phyloP scores from a whole-genome alignment of 2,113 vertebrate genomes.

The Andinoacara biseriatus region DNA sequence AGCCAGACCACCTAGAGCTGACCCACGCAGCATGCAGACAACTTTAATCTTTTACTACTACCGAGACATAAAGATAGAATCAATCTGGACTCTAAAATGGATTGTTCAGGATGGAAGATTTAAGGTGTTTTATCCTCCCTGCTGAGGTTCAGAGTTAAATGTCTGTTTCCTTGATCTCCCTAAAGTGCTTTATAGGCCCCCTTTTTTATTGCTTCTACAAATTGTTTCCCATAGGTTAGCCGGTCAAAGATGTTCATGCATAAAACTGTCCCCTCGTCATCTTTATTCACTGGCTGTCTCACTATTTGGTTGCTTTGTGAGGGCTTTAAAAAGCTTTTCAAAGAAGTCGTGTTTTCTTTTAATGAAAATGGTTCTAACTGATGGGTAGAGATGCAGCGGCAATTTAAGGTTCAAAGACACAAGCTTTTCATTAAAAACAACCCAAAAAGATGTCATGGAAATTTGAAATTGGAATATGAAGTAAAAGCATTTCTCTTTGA shows the following conservation, averaged over 20 bases:
- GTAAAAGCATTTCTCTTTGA: background rate
- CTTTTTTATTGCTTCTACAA: slow-evolving; percentile 66
- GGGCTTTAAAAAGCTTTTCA: background rate
- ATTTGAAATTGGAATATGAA: slow-evolving; percentile 5
- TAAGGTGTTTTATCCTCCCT: slow-evolving; percentile 60
- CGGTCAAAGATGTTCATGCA: slow-evolving; percentile 52
- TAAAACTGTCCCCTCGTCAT: slow-evolving; percentile 53
- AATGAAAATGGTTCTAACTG: background rate
- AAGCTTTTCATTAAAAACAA: slow-evolving; percentile 12
- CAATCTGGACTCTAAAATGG: slow-evolving; percentile 53
- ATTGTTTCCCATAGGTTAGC: slow-evolving; percentile 66
- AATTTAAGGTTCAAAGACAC: slow-evolving; percentile 24
- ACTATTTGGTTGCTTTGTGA: slow-evolving; percentile 39
- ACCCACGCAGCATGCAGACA: slow-evolving; percentile 38
- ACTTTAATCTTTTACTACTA: slow-evolving; percentile 74
- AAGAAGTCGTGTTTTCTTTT: background rate
- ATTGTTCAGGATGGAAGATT: slow-evolving; percentile 62
- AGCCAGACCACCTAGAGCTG: slow-evolving; percentile 60
- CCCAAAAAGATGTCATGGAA: slow-evolving; percentile 2
- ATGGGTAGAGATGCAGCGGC: background rate
- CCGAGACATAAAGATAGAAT: slow-evolving; percentile 72
- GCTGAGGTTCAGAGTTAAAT: slow-evolving; percentile 49
- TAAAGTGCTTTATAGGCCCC: slow-evolving; percentile 59
- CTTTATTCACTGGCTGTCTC: slow-evolving; percentile 55
- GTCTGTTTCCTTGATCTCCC: slow-evolving; percentile 61